Evolutionary conservation across 2,797 vertebrate species (phyloP).

Genomic region (Brachyrhaphis roseni): DNA sequence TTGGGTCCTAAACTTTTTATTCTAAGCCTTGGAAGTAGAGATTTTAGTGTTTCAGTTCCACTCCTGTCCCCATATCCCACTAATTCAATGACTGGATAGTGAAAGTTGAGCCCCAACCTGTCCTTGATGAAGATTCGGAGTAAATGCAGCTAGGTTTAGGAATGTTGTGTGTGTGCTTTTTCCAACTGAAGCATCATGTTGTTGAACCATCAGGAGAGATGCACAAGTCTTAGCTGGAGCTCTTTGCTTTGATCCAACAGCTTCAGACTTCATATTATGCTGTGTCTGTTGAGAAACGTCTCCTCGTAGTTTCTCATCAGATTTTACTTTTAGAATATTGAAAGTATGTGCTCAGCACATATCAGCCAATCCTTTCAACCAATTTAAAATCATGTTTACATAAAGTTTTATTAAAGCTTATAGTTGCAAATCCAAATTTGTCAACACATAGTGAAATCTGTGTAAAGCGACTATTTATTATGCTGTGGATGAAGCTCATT

Average conservation of each 20-base stretch:
- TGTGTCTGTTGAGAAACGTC: background rate
- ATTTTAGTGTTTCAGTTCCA: conserved; percentile 36
- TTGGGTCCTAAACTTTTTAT: conserved; percentile 22
- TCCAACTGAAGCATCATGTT: background rate
- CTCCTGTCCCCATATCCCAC: conserved; percentile 4
- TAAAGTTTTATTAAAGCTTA: conserved; percentile 4
- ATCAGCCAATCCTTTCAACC: background rate
- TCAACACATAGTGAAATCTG: conserved; percentile 2
- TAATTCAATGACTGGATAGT: conserved; percentile 15
- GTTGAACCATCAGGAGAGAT: background rate
- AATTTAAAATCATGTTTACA: background rate
- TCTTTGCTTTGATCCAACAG: background rate
- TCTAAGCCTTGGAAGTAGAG: conserved; percentile 19
- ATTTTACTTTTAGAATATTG: background rate
- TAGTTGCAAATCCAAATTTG: conserved; percentile 1
- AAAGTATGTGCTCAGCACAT: background rate
- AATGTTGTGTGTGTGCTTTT: conserved; percentile 7
- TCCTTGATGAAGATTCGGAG: conserved; percentile 4
- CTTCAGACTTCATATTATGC: background rate
- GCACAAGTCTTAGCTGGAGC: background rate
- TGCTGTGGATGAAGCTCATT: background rate
- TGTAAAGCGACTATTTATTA: conserved; percentile 4
- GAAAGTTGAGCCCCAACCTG: background rate
- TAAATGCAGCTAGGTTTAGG: background rate
- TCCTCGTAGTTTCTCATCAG: background rate